Evolutionary conservation across 2,113 vertebrate genomes (phyloP), one percentile per base, ranked within the genome.

Genomic region (Salvelinus sp.): DNA sequence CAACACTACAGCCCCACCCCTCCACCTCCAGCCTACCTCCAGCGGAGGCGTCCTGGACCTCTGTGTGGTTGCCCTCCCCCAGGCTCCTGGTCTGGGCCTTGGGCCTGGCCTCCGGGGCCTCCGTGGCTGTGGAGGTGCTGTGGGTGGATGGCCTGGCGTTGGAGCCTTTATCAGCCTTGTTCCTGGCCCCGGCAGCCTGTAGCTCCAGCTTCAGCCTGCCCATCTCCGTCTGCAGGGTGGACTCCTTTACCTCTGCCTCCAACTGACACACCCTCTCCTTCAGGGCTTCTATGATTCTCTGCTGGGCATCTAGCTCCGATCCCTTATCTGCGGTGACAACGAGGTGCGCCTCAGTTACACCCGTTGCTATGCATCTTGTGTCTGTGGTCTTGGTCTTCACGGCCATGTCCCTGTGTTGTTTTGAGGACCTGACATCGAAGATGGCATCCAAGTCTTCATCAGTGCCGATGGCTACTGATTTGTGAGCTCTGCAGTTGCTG

Each of bases 191-290:
- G 20, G 97, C 96, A 0, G 94, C 93, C 75, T 94, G 95, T 30
- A 99, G 91, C 84, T 98, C 96, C 33, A 96, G 92, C 76, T 96
- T 99, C 12, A 98, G 87, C 82, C 93, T 95, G 13, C 93, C 95
- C 96, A 98, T 96, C 87, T 98, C 97, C 23, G 92, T 93, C 79
- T 96, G 94, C 44, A 97, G 93, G 18, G 95, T 92, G 0, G 96
- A 94, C 88, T 99, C 97, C 81, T 95, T 97, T 69, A 98, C 92
- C 77, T 98, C 95, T 6, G 95, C 93, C 78, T 99, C 96, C 47
- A 99, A 86, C 23, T 93, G 90, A 82, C 94, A 92, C 74, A 97
- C 94, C 89, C 92, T 95, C 20, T 97, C 95, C 73, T 94, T 97
- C 27, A 99, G 92, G 73, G 93, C 91, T 50, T 93, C 92, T 0